phyloP scores from a whole-genome alignment of 2,113 vertebrate genomes.

The Aldabrachelys gigantea region DNA sequence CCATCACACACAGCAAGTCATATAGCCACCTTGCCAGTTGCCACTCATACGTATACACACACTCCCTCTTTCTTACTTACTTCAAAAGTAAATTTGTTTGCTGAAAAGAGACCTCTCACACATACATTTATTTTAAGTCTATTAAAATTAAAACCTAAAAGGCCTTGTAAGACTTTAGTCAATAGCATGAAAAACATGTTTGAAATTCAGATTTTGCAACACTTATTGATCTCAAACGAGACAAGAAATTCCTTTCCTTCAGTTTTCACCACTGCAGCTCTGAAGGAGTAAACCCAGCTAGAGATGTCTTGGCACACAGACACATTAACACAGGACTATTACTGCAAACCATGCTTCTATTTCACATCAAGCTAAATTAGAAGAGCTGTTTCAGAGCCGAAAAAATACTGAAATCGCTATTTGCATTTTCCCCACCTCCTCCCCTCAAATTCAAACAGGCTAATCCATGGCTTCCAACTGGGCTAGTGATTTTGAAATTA shows the following conservation, averaged over 20 bases:
- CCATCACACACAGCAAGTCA: background rate
- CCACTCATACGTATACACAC: background rate
- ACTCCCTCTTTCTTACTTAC: constrained; percentile 25
- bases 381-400: constrained; percentile 25
- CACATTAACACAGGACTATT: constrained; percentile 12
- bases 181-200: constrained; percentile 57
- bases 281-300: constrained; percentile 16
- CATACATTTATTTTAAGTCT: constrained; percentile 73
- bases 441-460: background rate
- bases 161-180: constrained; percentile 64
- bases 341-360: constrained; percentile 22
- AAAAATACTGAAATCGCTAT: constrained; percentile 12
- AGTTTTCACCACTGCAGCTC: constrained; percentile 9
- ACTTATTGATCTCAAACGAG: constrained; percentile 51
- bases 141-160: constrained; percentile 64
- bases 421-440: background rate
- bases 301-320: background rate
- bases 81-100: constrained; percentile 66
- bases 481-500: background rate
- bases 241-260: constrained; percentile 19
- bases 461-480: constrained; percentile 2
- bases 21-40: constrained; percentile 20
- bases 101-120: constrained; percentile 61
- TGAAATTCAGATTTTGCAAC: constrained; percentile 58
- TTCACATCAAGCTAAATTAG: constrained; percentile 13